Evolutionary conservation across 2,797 vertebrate species (phyloP), one percentile per base, ranked within the genome.

Genomic region (Chrosomus eos): DNA sequence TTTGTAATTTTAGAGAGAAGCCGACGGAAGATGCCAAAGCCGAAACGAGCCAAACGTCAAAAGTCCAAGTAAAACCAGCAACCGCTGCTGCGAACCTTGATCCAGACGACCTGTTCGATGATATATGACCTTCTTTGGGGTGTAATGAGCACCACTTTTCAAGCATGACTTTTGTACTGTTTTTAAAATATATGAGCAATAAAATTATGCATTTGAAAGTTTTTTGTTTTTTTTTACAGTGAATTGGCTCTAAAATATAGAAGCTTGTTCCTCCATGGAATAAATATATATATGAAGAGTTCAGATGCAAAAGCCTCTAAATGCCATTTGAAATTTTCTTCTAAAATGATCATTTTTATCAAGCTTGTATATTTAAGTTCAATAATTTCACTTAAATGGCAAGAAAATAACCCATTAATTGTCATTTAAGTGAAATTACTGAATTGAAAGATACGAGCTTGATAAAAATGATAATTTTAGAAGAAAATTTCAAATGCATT

Each of bases 51-150:
- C 81, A 78, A 68, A 70, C 64, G 80, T 75, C 75, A 73, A 66
- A 3, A 0, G 80, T 89, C 81, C 91, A 84, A 48, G 43, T 1
- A 11, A 73, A 80, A 51, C 66, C 87, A 3, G 19, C 86, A 81
- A 85, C 89, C 33, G 93, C 91, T 10, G 62, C 76, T 9, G 55
- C 90, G 71, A 93, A 87, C 91, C 93, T 92, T 48, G 92, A 95
- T 84, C 92, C 92, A 0, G 96, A 97, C 85, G 93, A 97, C 84
- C 96, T 99, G 87, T 97, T 97, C 81, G 93, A 94, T 33, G 95
- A 97, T 91, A 94, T 97, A 43, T 97, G 94, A 93, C 51, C 74
- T 66, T 26, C 45, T 48, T 58, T 48, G 13, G 31, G 33, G 19
- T 38, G 45, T 48, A 36, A 75, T 33, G 58, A 75, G 43, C 31